phyloP scores from a whole-genome alignment of 2,797 vertebrate species.

The Tinamus major region DNA sequence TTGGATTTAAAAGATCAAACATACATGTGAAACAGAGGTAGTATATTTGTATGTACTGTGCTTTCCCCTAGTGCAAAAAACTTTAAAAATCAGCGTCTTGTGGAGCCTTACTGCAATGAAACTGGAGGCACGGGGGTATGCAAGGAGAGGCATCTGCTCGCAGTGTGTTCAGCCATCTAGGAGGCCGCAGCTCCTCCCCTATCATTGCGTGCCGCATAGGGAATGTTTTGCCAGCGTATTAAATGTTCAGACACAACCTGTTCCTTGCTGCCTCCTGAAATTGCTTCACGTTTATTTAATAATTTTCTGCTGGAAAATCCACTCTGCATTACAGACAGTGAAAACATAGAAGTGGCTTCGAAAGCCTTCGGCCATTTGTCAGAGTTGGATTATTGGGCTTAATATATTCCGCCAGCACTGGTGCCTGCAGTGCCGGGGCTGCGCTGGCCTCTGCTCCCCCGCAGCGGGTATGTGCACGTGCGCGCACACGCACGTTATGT shows the following conservation, averaged over 20 bases:
- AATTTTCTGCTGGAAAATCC: conserved; percentile 5
- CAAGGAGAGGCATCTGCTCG: not conserved
- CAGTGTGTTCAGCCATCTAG: not conserved
- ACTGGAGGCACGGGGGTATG: not conserved
- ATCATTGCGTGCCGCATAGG: not conserved
- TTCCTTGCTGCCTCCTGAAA: conserved; percentile 27
- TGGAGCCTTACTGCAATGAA: not conserved
- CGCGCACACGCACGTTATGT: too few species aligned
- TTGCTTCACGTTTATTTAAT: conserved; percentile 47
- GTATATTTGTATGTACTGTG: not conserved
- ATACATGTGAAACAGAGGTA: not conserved
- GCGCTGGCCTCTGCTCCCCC: not conserved
- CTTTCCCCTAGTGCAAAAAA: not conserved
- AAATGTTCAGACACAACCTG: conserved; percentile 35
- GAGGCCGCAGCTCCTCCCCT: not conserved
- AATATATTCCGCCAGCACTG: not conserved
- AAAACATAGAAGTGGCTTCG: conserved; percentile 6
- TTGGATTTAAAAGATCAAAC: not conserved
- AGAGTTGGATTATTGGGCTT: not conserved
- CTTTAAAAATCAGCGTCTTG: not conserved
- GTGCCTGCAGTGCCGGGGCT: not conserved
- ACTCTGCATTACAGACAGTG: not conserved
- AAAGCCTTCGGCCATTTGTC: not conserved
- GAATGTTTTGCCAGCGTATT: not conserved
- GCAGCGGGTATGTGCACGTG: not conserved